These are phyloP conservation scores for Eretmochelys imbricata DNA, from an alignment of 2,113 vertebrate species.

Conservation along the genomic window DNA sequence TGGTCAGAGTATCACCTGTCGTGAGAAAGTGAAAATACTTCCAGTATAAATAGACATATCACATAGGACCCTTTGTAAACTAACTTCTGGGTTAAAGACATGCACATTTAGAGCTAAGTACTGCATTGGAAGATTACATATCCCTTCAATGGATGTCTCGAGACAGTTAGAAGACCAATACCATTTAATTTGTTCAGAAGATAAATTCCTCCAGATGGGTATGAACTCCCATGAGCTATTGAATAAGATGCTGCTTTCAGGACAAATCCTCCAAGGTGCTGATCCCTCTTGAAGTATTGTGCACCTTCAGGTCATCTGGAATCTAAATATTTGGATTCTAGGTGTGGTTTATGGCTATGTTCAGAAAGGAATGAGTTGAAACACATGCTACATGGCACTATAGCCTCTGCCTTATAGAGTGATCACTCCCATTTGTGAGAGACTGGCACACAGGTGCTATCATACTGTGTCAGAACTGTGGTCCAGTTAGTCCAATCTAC, in stretches of 20 bases:
- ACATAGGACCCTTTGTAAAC: neutral
- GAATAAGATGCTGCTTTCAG: neutral
- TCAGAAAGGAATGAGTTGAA: neutral
- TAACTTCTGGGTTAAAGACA: neutral
- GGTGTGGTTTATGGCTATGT: neutral
- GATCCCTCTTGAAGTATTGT: neutral
- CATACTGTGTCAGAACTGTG: neutral
- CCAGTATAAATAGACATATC: neutral
- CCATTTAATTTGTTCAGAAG: neutral
- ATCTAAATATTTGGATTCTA: neutral
- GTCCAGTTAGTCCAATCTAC: neutral
- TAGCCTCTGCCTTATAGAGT: neutral
- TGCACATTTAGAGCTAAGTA: neutral
- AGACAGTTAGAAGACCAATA: neutral
- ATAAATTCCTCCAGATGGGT: neutral
- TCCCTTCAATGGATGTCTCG: neutral
- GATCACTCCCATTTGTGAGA: neutral
- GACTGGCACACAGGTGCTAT: neutral
- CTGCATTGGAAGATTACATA: neutral
- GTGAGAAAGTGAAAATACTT: neutral
- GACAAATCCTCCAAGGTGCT: neutral
- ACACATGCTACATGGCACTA: neutral
- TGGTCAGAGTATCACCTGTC: neutral
- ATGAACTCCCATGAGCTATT: rapidly evolving
- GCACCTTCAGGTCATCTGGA: neutral